phyloP scores from a whole-genome alignment of 2,888 invertebrate species.

The Coenonympha glycerion region DNA sequence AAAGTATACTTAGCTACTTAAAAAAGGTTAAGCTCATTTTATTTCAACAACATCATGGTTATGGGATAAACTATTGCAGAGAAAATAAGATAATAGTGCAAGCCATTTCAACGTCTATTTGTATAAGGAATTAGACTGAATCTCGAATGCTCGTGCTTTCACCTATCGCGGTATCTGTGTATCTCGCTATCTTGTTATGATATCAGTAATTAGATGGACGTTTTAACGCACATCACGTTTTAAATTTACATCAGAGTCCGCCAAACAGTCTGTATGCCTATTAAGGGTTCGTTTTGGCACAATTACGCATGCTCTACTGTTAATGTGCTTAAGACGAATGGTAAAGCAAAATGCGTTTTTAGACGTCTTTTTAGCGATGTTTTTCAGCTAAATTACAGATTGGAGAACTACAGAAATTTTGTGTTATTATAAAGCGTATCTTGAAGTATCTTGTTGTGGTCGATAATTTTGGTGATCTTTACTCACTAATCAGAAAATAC shows the following conservation, averaged over 20 bases:
- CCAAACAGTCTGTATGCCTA: constrained; percentile 21
- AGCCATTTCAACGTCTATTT: neutral
- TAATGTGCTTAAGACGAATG: too few relatives aligned
- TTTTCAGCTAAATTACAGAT: too few relatives aligned
- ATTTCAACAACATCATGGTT: neutral
- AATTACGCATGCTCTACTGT: neutral
- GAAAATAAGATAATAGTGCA: neutral
- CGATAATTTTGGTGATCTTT: too few relatives aligned
- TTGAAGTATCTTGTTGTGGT: too few relatives aligned
- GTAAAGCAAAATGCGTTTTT: too few relatives aligned
- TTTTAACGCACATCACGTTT: constrained; percentile 25
- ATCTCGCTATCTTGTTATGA: constrained; percentile 17
- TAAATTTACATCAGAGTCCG: constrained; percentile 23
- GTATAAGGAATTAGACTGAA: neutral
- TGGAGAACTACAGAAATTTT: too few relatives aligned
- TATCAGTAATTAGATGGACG: constrained; percentile 25
- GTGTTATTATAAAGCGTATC: too few relatives aligned
- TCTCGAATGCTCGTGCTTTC: neutral
- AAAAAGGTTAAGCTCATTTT: neutral
- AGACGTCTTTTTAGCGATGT: too few relatives aligned
- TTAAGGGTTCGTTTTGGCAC: constrained; percentile 1
- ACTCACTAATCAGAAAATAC: too few relatives aligned
- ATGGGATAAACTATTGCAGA: neutral
- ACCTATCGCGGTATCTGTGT: neutral
- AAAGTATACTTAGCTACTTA: neutral